phyloP scores from a whole-genome alignment of 2,797 vertebrate genomes.

The Rhodeus uyekii region DNA sequence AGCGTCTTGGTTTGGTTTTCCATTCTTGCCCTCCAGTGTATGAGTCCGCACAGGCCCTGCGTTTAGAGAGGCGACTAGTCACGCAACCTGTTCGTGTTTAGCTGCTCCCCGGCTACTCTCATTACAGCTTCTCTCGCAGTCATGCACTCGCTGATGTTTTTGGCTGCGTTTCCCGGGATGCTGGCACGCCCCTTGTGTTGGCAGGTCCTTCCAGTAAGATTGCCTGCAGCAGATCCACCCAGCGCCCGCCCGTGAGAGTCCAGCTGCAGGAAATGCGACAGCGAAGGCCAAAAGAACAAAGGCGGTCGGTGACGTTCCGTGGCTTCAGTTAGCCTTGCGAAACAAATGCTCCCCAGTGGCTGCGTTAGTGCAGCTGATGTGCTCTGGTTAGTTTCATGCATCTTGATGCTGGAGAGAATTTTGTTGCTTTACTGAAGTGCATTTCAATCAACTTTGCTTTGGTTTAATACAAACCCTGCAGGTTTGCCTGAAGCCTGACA shows the following conservation, averaged over 20 bases:
- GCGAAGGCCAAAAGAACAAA: slow-evolving; percentile 24
- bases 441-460: not conserved
- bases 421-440: not conserved
- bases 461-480: slow-evolving; percentile 3
- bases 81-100: slow-evolving; percentile 32
- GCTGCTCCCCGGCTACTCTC: slow-evolving; percentile 18
- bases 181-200: slow-evolving; percentile 61
- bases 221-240: slow-evolving; percentile 40
- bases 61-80: not conserved
- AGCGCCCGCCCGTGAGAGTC: not conserved
- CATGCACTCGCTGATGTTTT: slow-evolving; percentile 65
- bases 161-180: slow-evolving; percentile 67
- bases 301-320: not conserved
- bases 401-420: not conserved
- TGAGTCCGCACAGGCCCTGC: slow-evolving; percentile 31
- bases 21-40: slow-evolving; percentile 61
- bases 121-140: slow-evolving; percentile 29
- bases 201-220: slow-evolving; percentile 46
- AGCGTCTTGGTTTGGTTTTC: slow-evolving; percentile 67
- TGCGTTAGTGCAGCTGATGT: not conserved
- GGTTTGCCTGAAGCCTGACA: slow-evolving; percentile 28
- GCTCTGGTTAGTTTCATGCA: not conserved
- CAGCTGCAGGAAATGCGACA: slow-evolving; percentile 39
- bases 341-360: not conserved
- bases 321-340: slow-evolving; percentile 1